Evolutionary conservation across 2,113 vertebrate genomes (phyloP), one percentile per base, ranked within the genome.

Genomic region (Phainopepla nitens): DNA sequence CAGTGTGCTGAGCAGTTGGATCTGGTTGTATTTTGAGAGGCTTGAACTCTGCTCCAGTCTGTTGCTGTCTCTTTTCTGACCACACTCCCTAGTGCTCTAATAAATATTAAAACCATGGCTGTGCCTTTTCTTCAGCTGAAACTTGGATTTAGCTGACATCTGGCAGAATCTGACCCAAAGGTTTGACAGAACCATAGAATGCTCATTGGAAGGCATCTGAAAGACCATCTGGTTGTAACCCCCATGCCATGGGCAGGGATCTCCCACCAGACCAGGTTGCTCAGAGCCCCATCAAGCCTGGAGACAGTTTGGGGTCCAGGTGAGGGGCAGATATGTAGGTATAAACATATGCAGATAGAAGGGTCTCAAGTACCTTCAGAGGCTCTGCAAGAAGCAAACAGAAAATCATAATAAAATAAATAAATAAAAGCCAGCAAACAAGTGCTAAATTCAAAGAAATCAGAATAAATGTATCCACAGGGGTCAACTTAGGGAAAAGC

Each of bases 51-150:
- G 33, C 21, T 85, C 31, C 1, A 1, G 20, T 58, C 58, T 90
- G 24, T 18, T 7, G 9, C 33, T 73, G 23, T 49, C n/a, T 90
- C 65, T 83, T 72, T 89, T 33, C 71, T 45, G 27, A 78, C 42
- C 27, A 33, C 1, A 14, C 14, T 70, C 9, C 7, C 39, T 50
- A 11, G 21, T 47, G 47, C 54, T 83, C 36, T 61, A 36, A 69
- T 28, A 60, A 80, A 44, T 56, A 60, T 33, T 27, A 56, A 68
- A 47, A 57, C 41, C 31, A 29, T 14, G 15, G 18, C 51, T 65
- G 19, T 60, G n/a, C 45, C 31, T 93, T 85, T 71, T n/a, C n/a
- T 82, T 90, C 66, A 66, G 54, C 35, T 85, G 47, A 65, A 80
- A 54, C 50, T 45, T 76, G 29, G 51, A 31, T 82, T 60, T 75